These are phyloP conservation scores for Acromyrmex charruanus DNA, from an alignment of 1,140 invertebrate genomes.

Conservation along the genomic window DNA sequence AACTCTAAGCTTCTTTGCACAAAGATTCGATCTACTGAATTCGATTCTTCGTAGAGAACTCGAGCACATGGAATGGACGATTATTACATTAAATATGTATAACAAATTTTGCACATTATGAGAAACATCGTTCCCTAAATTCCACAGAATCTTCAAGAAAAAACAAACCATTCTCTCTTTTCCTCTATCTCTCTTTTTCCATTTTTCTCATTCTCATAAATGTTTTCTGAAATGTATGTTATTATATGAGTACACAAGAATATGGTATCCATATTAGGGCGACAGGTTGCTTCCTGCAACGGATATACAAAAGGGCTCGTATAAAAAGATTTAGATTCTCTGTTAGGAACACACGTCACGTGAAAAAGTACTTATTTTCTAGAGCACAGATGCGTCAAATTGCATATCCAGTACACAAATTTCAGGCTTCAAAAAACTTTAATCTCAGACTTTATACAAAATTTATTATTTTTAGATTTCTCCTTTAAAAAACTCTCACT, in stretches of 20 bases:
- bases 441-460: constrained; percentile 42
- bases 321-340: constrained; percentile 76
- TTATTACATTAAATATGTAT: constrained; percentile 39
- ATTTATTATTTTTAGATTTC: constrained; percentile 10
- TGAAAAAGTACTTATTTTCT: constrained; percentile 71
- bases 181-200: neutral
- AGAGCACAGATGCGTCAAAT: constrained; percentile 57
- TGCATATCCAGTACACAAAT: constrained; percentile 48
- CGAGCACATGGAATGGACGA: constrained; percentile 66
- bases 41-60: constrained; percentile 49
- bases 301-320: constrained; percentile 60
- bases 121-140: constrained; percentile 66
- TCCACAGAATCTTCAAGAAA: constrained; percentile 57
- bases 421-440: constrained; percentile 43
- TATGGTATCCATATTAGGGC: constrained; percentile 26
- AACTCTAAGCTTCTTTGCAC: constrained; percentile 30
- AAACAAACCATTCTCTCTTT: constrained; percentile 1
- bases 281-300: constrained; percentile 33
- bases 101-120: constrained; percentile 56
- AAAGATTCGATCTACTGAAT: neutral
- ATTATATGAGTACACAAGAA: constrained; percentile 30
- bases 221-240: constrained; percentile 29
- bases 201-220: constrained; percentile 6
- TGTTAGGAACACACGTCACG: constrained; percentile 73
- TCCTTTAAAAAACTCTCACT: constrained; percentile 18